Base-by-base conservation (phyloP, 2,888 invertebrate genomes). In the Crepidodera aurea region DNA sequence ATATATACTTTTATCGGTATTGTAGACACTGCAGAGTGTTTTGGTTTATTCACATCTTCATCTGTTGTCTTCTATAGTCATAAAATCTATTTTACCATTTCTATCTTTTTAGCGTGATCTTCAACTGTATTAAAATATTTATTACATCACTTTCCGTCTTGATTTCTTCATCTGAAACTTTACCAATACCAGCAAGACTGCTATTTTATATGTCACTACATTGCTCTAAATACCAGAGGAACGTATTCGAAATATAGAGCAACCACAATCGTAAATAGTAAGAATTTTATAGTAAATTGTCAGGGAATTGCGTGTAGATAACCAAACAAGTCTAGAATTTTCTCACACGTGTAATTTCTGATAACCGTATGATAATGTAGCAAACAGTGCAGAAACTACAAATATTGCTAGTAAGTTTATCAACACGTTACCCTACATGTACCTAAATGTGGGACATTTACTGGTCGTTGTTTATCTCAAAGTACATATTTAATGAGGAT, bases 321-420 rank as follows among this genome's bases (percentile, higher is more conserved):
- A 37, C 12, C 37, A 37, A 37, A 37, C 37, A 37, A 13, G 37
- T 37, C 15, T 13, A 13, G 37, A 37, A 13, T 37, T 37, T 37
- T 37, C 37, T 37, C 37, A 37, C 37, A 15, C 2, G 15, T 37
- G 12, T 37, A 37, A 37, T 15, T 37, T 37, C 22, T 40, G 27
- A 50, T 19, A 56, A 22, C 39, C 29, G 29, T 12, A 27, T 29
- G 57, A 57, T 57, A 50, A 50, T 57, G 19, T 39, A 50, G 16
- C 34, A 40, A 57, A 18, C 29, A 50, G 57, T 40, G 57, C 57
- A 46, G 56, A 56, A 56, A 57, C 37, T 13, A 44, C 37, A 57
- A 48, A 57, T 48, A 37, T 37, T 39, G 25, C 37, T 39, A 50
- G 50, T 50, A 37, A 39, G 50, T 57, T 57, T 50, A 50, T 50